These are phyloP conservation scores for Triplophysa yarkandensis DNA, from an alignment of 2,797 vertebrate species.

Conservation along the genomic window DNA sequence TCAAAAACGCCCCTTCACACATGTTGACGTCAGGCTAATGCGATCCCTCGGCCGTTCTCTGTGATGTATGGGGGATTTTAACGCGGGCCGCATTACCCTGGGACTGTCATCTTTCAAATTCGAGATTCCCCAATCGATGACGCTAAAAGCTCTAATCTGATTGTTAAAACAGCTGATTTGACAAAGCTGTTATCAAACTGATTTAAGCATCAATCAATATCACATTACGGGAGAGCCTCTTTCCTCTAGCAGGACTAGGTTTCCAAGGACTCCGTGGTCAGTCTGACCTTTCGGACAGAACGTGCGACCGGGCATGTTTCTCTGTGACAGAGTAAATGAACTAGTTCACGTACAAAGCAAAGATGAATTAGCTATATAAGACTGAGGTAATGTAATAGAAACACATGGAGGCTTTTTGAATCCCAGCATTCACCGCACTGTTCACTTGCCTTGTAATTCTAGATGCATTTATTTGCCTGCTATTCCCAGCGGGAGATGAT, in stretches of 20 bases:
- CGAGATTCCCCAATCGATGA: conserved; percentile 76
- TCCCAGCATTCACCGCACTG: conserved; percentile 58
- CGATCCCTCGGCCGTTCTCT: background rate
- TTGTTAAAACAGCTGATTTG: conserved; percentile 85
- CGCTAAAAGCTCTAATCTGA: conserved; percentile 83
- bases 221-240: conserved; percentile 70
- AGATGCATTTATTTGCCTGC: background rate
- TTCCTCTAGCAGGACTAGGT: conserved; percentile 59
- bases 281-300: conserved; percentile 48
- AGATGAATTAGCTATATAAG: conserved; percentile 49
- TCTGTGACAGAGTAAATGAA: conserved; percentile 19
- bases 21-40: conserved; percentile 12
- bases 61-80: conserved; percentile 35
- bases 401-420: conserved; percentile 54
- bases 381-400: conserved; percentile 58
- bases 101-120: conserved; percentile 74
- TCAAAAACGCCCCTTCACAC: conserved; percentile 1
- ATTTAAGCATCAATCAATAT: conserved; percentile 81
- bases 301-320: conserved; percentile 9
- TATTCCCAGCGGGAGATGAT: background rate
- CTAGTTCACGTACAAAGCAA: conserved; percentile 27
- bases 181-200: conserved; percentile 83
- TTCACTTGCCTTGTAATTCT: conserved; percentile 25
- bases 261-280: conserved; percentile 66
- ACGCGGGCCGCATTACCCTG: conserved; percentile 54